phyloP scores from a whole-genome alignment of 2,113 vertebrate species.

The Aythya baeri region DNA sequence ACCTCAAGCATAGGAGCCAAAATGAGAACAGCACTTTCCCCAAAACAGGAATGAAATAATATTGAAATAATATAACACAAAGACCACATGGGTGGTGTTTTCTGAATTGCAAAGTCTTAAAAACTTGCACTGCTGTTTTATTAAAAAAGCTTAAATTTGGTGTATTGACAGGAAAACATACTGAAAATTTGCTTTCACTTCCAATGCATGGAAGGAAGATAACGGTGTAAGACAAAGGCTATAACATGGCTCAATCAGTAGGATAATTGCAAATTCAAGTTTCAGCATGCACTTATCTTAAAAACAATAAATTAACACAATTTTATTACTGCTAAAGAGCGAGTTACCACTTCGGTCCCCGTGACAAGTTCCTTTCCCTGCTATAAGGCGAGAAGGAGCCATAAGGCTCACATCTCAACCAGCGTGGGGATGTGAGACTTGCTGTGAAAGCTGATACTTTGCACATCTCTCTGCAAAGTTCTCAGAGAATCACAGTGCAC shows the following conservation, averaged over 20 bases:
- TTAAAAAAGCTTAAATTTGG: background rate
- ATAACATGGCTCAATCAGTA: background rate
- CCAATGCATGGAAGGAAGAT: fast-evolving
- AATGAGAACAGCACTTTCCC: background rate
- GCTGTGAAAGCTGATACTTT: background rate
- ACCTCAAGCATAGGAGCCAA: background rate
- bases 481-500: conserved; percentile 1
- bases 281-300: background rate
- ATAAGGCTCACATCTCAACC: background rate
- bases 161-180: background rate
- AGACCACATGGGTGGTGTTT: background rate
- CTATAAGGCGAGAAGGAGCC: background rate
- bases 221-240: background rate
- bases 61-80: background rate
- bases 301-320: background rate
- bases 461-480: background rate
- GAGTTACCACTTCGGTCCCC: background rate
- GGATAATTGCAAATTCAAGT: background rate
- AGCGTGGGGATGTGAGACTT: background rate
- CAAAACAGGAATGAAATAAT: background rate
- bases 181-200: background rate
- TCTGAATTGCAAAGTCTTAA: background rate
- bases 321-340: background rate
- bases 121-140: background rate
- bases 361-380: background rate